Evolutionary conservation across 2,888 invertebrate genomes (phyloP), one percentile per base, ranked within the genome.

Genomic region (Oligia latruncula): DNA sequence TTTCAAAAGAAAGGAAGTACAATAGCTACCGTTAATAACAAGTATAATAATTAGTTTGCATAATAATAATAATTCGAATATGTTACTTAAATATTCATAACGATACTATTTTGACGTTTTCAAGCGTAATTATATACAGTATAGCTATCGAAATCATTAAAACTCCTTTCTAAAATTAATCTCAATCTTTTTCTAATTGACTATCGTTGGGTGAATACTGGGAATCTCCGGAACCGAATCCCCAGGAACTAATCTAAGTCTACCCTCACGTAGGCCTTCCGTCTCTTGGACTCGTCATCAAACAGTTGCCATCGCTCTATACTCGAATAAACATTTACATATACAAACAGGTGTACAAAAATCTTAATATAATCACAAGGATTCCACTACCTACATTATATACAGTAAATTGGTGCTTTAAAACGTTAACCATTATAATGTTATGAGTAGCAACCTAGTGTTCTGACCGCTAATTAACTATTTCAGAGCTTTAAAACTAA

Each of bases 151-250:
- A 91, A 92, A 90, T 92, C 90, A 92, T 93, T 91, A 92, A 94
- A 91, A 93, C 91, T 93, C 91, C 93, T 90, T 92, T 92, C 93
- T 96, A 95, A 95, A 95, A 95, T 94, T 95, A 95, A 95, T 95
- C 95, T 96, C 95, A 94, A 94, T 95, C 94, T 94, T 90, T 95
- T 93, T 91, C 96, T 97, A 97, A 96, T 96, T 97, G 96, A 97
- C 96, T 97, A 97, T 97, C 96, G 96, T 97, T 97, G 96, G 96
- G 96, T 96, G 96, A 95, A 95, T 93, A 94, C 95, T 95, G 96
- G 95, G 95, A 95, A 94, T 87, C 58, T 85, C 87, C 80, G 81
- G 88, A 84, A 90, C 88, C 86, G 76, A 83, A 91, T 92, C 93
- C 96, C 92, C 96, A 95, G 94, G 91, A 92, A 95, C 95, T 96